phyloP scores from a whole-genome alignment of 2,797 vertebrate genomes.

The Microcaecilia unicolor region DNA sequence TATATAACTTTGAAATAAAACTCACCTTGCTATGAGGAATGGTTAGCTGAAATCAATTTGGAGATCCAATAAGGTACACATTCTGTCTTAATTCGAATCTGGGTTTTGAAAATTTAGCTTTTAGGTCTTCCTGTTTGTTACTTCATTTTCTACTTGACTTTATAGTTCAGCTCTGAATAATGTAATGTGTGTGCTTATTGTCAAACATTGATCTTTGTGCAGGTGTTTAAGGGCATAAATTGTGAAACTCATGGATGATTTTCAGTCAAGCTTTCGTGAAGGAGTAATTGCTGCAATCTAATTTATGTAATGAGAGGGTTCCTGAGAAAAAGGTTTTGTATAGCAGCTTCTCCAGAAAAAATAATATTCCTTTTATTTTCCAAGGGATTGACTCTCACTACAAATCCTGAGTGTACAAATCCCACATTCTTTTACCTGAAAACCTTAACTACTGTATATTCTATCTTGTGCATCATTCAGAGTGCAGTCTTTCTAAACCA shows the following conservation, averaged over 20 bases:
- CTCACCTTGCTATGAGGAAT: constrained; percentile 31
- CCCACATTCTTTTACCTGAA: constrained; percentile 1
- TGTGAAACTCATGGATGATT: background rate
- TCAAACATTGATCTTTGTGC: background rate
- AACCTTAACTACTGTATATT: background rate
- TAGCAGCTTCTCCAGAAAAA: background rate
- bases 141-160: constrained; percentile 2
- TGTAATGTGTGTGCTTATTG: background rate
- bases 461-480: background rate
- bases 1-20: constrained; percentile 58
- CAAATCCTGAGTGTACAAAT: background rate
- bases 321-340: background rate
- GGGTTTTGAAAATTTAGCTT: constrained; percentile 22
- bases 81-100: constrained; percentile 10
- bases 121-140: background rate
- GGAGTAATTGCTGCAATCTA: background rate
- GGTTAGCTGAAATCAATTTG: constrained; percentile 35
- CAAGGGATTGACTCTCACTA: background rate
- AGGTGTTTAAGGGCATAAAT: constrained; percentile 9
- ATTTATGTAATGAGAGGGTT: background rate
- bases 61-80: constrained; percentile 33
- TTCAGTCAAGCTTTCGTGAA: background rate
- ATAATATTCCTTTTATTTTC: background rate
- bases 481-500: constrained; percentile 1
- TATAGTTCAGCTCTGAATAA: background rate